Base-by-base conservation (phyloP, 2,888 invertebrate genomes). In the Scaptomyza flava region DNA sequence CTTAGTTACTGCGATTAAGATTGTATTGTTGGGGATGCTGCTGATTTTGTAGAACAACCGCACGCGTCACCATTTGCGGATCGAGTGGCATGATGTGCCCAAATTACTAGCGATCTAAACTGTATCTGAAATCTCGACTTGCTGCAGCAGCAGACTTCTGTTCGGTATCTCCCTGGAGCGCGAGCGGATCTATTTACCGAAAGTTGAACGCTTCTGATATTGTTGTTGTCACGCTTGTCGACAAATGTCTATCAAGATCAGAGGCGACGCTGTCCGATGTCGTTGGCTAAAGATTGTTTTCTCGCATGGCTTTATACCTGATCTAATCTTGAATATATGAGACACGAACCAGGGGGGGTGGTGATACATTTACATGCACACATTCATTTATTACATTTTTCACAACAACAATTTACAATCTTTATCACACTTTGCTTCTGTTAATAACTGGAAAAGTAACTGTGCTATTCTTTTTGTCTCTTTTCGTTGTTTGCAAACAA, bases 21-120 rank as follows among this genome's bases (percentile, higher is more conserved):
- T 34, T 48, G 47, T 46, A 41, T 27, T 41, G 46, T 50, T 43
- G 47, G 30, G 56, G 51, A 20, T 46, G 34, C n/a, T 43, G 47
- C 23, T 61, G 48, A 45, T 50, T 42, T 66, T 56, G 68, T 14
- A 64, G 72, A 67, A 70, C 68, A 79, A 89, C 89, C 82, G 71
- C 68, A 72, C 77, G 72, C 72, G 56, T 73, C 72, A 79, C 69
- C 57, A 72, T 64, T 57, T 73, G 76, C 73, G 63, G 60, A 61
- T 66, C 79, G 73, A 89, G 77, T 88, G 89, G 65, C 89, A 81
- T 80, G 68, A 51, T 76, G 68, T 72, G 72, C 57, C 59, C 54
- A 51, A 69, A 43, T 43, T 51, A 68, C 76, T 11, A 23, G 60
- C 51, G 69, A 81, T 89, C 85, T 88, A 87, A 88, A 88, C 85